These are phyloP conservation scores for Scomberomorus guttatus DNA, from an alignment of 2,797 vertebrate genomes.

Conservation along the genomic window DNA sequence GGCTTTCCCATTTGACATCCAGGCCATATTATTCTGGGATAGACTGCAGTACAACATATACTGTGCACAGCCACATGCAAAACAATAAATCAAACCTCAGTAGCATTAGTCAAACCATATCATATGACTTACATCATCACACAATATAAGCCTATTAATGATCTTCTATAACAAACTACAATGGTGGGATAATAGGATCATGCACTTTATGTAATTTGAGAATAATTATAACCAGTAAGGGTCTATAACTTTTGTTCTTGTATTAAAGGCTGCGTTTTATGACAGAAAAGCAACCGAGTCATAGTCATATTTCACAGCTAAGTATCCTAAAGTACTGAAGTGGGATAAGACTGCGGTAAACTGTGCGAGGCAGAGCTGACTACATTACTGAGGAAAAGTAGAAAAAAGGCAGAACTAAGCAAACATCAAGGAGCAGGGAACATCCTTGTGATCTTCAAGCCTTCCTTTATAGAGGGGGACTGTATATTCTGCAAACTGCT, in stretches of 20 bases:
- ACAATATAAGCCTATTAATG: not conserved
- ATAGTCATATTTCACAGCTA: constrained; percentile 18
- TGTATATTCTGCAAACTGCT: constrained; percentile 70
- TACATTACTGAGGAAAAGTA: constrained; percentile 33
- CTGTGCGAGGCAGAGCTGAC: constrained; percentile 16
- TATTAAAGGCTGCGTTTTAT: constrained; percentile 28
- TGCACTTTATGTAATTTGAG: constrained; percentile 24
- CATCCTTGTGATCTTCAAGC: constrained; percentile 67
- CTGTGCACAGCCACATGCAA: not conserved
- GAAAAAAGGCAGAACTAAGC: constrained; percentile 49
- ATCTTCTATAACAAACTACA: constrained; percentile 8
- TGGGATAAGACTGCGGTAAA: constrained; percentile 18
- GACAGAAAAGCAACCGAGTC: constrained; percentile 11
- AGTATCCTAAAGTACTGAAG: constrained; percentile 31
- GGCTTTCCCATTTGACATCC: constrained; percentile 14
- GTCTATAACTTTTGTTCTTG: constrained; percentile 3
- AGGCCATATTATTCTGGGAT: constrained; percentile 30
- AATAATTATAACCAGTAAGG: not conserved
- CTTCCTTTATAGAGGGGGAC: constrained; percentile 47
- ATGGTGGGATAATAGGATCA: not conserved
- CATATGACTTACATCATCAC: constrained; percentile 18
- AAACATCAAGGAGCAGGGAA: constrained; percentile 62
- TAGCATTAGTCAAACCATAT: not conserved
- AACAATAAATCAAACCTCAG: constrained; percentile 6
- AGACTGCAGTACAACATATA: not conserved